These are phyloP conservation scores for Malurus leucopterus DNA, from an alignment of 2,797 vertebrate species.

Conservation along the genomic window DNA sequence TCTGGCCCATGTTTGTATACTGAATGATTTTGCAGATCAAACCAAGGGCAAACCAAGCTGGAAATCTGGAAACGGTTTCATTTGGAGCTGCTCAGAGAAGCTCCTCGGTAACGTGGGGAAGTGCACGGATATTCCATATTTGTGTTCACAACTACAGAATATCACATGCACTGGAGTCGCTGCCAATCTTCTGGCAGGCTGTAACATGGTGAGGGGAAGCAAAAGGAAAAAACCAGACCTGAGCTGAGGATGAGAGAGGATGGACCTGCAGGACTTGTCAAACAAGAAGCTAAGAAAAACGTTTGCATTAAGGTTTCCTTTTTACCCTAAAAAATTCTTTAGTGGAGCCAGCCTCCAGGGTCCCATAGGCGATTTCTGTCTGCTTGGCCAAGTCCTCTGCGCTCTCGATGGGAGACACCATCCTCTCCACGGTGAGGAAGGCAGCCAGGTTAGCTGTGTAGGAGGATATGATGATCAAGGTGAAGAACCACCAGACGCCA, in stretches of 20 bases:
- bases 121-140: not conserved
- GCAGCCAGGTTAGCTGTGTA: conserved; percentile 98
- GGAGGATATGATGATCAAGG: conserved; percentile 98
- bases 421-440: conserved; percentile 97
- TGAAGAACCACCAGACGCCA: conserved; percentile 99
- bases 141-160: not conserved
- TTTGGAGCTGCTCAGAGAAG: conserved; percentile 20
- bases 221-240: not conserved
- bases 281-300: not conserved
- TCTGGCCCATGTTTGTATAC: not conserved
- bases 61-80: not conserved
- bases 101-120: not conserved
- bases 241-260: not conserved
- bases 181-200: not conserved
- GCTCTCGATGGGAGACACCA: conserved; percentile 98
- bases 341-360: conserved; percentile 94
- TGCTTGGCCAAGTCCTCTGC: conserved; percentile 98
- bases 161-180: not conserved
- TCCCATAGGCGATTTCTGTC: conserved; percentile 96
- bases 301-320: not conserved
- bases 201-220: not conserved
- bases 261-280: not conserved
- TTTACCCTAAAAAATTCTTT: conserved; percentile 98
- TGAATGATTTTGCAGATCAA: not conserved
- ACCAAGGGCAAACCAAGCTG: conserved; percentile 16